Base-by-base conservation (phyloP, 1,140 invertebrate species). In the Cylas formicarius region DNA sequence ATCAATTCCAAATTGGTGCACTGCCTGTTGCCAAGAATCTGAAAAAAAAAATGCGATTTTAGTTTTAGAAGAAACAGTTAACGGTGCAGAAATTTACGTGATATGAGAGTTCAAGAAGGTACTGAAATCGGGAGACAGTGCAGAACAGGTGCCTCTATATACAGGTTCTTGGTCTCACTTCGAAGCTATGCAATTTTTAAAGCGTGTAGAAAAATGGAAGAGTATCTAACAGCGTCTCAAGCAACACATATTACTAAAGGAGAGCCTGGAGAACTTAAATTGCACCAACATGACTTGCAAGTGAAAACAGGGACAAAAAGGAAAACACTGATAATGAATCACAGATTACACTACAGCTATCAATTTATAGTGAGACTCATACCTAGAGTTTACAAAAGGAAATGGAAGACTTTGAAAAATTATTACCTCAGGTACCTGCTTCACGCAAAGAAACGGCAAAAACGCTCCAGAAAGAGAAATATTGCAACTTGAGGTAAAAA, bases 11-110 rank as follows among this genome's bases (percentile, higher is more conserved):
- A 21, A 65, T 36, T 14, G 35, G 26, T 39, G 57, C 52, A 60
- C 59, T 24, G 20, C 23, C 36, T 13, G 44, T 46, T 3, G 34
- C 29, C 40, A 46, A 19, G 14, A 39, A 46, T 23, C 44, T 39
- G 35, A 39, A 46, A 46, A n/a, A n/a, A 27, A 40, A 17, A 44
- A 44, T 32, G 43, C 34, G 10, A 21, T 45, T 45, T 46, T 23
- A 36, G 28, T 67, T 62, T 19, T 54, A 71, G 69, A 66, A 34
- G 63, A 67, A 39, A 65, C 68, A 54, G 68, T 65, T 5, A 57
- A 66, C 47, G 47, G 65, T 70, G 67, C 67, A 68, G 67, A 29
- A 67, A 69, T 42, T 60, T 69, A 35, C 42, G 68, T 35, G 67
- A 70, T 29, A 64, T n/a, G n/a, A n/a, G n/a, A n/a, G n/a, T n/a